Evolutionary conservation across 2,113 vertebrate species (phyloP).

Genomic region (Hippoglossus stenolepis): DNA sequence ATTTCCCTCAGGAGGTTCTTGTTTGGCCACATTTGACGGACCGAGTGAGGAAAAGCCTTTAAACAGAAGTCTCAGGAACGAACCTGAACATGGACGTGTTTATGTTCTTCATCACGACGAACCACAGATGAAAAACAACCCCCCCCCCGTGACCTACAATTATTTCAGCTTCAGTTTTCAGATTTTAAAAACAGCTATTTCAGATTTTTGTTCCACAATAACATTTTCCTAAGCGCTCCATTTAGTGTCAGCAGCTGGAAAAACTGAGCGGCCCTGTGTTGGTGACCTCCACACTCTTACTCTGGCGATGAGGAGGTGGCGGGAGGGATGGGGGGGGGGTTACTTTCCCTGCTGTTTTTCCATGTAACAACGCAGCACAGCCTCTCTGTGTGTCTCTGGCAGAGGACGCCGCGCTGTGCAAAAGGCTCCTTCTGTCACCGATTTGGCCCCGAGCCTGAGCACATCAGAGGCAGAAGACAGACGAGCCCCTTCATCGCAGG

Average conservation of each 20-base stretch:
- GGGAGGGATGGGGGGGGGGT: constrained; percentile 1
- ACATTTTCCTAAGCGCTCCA: constrained; percentile 45
- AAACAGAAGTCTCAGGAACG: background rate
- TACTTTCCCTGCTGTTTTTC: constrained; percentile 30
- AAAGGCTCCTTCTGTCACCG: constrained; percentile 64
- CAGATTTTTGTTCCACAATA: constrained; percentile 41
- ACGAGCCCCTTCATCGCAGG: constrained; percentile 61
- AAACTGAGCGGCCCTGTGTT: constrained; percentile 33
- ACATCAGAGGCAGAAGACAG: constrained; percentile 68
- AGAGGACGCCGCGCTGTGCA: constrained; percentile 54
- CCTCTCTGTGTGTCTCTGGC: constrained; percentile 42
- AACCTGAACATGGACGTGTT: too few relatives aligned
- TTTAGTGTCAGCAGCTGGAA: constrained; percentile 47
- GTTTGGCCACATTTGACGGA: constrained; percentile 12
- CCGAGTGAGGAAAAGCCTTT: background rate
- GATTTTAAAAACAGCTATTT: background rate
- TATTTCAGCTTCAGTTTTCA: constrained; percentile 34
- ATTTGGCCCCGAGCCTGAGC: constrained; percentile 63
- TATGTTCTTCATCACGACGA: background rate
- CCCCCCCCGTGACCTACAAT: background rate
- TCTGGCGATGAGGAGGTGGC: constrained; percentile 26
- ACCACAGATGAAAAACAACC: background rate
- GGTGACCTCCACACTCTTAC: constrained; percentile 25
- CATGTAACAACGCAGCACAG: constrained; percentile 35
- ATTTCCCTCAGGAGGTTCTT: constrained; percentile 20